phyloP scores from a whole-genome alignment of 2,113 vertebrate species.

The Oreochromis aureus region DNA sequence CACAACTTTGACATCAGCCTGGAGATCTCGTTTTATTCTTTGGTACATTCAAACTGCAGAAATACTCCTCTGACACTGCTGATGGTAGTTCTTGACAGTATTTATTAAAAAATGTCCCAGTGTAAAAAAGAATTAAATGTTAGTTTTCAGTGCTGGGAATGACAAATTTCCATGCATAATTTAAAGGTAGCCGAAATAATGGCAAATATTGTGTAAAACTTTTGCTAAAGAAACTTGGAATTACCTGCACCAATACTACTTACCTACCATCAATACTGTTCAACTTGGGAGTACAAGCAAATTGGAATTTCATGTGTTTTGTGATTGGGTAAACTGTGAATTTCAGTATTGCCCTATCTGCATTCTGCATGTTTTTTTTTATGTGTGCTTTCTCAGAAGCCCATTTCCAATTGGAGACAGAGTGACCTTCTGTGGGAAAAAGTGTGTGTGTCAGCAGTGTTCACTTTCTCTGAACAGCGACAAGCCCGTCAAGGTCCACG shows the following conservation, averaged over 20 bases:
- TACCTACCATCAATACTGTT: neutral
- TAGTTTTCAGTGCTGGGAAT: neutral
- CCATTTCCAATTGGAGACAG: slow-evolving; percentile 95
- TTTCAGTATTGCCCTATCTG: neutral
- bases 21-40: neutral
- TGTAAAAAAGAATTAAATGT: neutral
- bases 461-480: slow-evolving; percentile 82
- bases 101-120: neutral
- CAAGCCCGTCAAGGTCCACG: slow-evolving; percentile 93
- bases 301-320: neutral
- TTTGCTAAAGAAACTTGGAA: neutral
- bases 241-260: neutral
- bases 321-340: neutral
- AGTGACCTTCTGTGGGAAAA: slow-evolving; percentile 97
- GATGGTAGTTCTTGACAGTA: neutral
- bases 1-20: neutral
- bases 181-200: neutral
- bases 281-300: neutral
- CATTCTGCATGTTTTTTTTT: neutral
- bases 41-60: neutral
- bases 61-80: neutral
- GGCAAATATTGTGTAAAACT: neutral
- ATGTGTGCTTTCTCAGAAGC: slow-evolving; percentile 72
- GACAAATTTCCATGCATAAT: neutral
- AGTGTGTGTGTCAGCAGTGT: slow-evolving; percentile 95